Evolutionary conservation across 2,113 vertebrate species (phyloP), one percentile per base, ranked within the genome.

Genomic region (Xenopus laevis): DNA sequence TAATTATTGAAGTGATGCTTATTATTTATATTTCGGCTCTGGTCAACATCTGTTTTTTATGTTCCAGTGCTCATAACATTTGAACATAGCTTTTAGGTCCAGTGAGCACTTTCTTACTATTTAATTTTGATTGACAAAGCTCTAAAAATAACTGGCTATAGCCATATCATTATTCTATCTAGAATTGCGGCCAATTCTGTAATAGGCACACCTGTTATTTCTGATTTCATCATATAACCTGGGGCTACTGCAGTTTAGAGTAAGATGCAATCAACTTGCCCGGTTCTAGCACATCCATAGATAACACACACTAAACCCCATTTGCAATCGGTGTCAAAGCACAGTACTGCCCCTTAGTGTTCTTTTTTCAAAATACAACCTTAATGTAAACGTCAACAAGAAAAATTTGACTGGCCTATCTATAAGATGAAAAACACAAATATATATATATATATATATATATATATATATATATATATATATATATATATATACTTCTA

Each of bases 331-430:
- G 6, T 40, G 33, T 40, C 7, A 21, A 33, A 68, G 57, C 45
- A 44, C 74, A 70, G 58, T 64, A 64, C 74, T 77, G 67, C 66
- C 74, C 17, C 74, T 67, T 57, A 59, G 17, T 70, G 68, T 3
- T 47, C 23, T 9, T 20, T 67, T 50, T 16, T 27, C 4, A 3
- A 40, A 40, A 40, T 40, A 40, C 33, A 40, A 7, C 33, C 33
- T 40, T 1, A 40, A 7, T 5, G 6, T 40, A 40, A 40, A 40
- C 6, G 33, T 40, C 33, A 33, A 33, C 30, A 33, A 33, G 30
- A 33, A 3, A 33, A 6, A 6, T n/a, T n/a, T n/a, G n/a, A n/a
- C n/a, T n/a, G n/a, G n/a, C n/a, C n/a, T 27, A 27, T 1, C 23
- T 27, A 27, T 27, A 27, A 4, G 23, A 1, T 27, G 1, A 4